Conservation (phyloP, 2,888 invertebrate species). For the Meloe dianella region DNA sequence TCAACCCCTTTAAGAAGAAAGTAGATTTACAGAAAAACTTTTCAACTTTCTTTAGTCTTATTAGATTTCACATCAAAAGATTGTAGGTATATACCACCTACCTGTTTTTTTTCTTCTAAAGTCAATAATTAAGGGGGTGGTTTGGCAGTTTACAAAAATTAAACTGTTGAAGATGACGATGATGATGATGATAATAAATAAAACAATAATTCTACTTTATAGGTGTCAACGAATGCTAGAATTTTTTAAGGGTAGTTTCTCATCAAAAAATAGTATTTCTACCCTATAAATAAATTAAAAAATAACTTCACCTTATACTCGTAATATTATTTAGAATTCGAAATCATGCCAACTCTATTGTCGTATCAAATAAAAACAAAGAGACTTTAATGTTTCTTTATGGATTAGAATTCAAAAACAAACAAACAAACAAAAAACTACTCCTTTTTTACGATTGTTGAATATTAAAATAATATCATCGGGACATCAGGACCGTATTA, state of each 20-base stretch:
- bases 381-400: too few relatives aligned
- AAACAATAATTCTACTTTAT: too few relatives aligned
- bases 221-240: too few relatives aligned
- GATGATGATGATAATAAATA: background rate
- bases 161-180: background rate
- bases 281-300: too few relatives aligned
- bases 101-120: background rate
- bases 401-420: too few relatives aligned
- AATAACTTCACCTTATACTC: too few relatives aligned
- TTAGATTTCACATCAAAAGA: background rate
- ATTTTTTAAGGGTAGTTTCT: too few relatives aligned
- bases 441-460: background rate
- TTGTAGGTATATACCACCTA: too few relatives aligned
- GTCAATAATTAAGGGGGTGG: background rate
- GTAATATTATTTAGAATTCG: background rate
- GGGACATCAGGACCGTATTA: conserved; percentile 19
- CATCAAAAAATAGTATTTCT: background rate
- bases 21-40: background rate
- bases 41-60: background rate
- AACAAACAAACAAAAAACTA: background rate
- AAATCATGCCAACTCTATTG: background rate
- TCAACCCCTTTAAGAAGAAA: background rate
- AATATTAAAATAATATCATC: background rate
- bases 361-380: background rate
- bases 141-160: background rate